Base-by-base conservation (phyloP, 2,113 vertebrate species). In the Dolichallabes microphthalmus region DNA sequence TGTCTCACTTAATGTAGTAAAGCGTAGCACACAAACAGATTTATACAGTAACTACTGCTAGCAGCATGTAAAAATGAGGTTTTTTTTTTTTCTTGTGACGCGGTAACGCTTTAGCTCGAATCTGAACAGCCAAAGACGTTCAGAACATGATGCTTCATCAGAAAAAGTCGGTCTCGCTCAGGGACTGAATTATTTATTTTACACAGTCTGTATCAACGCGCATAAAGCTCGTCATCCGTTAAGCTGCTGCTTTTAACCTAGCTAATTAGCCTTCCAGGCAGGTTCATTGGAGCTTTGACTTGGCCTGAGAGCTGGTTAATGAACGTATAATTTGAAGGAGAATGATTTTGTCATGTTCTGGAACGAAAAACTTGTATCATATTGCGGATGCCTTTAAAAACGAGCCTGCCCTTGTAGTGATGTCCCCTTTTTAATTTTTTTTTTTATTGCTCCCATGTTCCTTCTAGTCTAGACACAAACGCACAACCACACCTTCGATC, bases 291-390 rank as follows among this genome's bases (percentile, higher is more conserved):
- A 60, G 55, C 27, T 35, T 13, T 58, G 76, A 58, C 53, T 35
- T 58, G 52, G 53, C 55, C 19, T 6, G 55, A 0, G 12, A 55
- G 17, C 4, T 11, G 25, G 20, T 25, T 75, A 14, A 75, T 75
- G 52, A 55, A 55, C 27, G 11, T 57, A 32, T 20, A 53, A 77
- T 53, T 77, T 22, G 17, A 77, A 19, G 52, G 0, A 30, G 52
- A 77, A 57, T 19, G 53, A 76, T 27, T 52, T 76, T 77, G 75
- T 30, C n/a, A 55, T 79, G 5, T 79, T 78, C 39, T 60, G 55
- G 55, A 39, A 39, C 11, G 55, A 53, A 79, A 60, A 27, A 39
- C 19, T 6, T 13, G 5, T 25, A 32, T 25, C 76, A 60, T 4
- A 1, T 58, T 13, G 27, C 45, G 1, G 13, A 74, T 45, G 22